Evolutionary conservation across 2,113 vertebrate genomes (phyloP).

Genomic region (Lophura nycthemera): DNA sequence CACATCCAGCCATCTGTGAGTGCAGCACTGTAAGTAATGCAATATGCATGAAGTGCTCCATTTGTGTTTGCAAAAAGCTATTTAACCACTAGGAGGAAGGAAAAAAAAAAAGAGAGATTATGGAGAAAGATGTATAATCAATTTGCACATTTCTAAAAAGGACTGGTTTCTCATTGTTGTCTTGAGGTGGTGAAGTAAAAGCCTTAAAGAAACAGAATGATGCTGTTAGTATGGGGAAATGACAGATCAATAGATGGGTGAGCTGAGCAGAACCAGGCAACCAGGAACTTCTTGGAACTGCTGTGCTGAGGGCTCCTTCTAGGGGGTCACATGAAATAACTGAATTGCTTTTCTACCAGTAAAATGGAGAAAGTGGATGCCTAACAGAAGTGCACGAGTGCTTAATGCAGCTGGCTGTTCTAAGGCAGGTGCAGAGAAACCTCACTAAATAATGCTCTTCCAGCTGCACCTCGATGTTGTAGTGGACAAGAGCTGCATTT

Average conservation of each 20-base stretch:
- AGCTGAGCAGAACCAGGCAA: not conserved
- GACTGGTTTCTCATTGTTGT: not conserved
- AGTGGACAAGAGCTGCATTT: not conserved
- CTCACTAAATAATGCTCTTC: not conserved
- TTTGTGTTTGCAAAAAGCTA: constrained; percentile 26
- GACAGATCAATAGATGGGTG: not conserved
- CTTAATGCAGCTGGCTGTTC: not conserved
- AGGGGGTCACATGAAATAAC: not conserved
- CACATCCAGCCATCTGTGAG: not conserved
- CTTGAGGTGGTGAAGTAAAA: constrained; percentile 20
- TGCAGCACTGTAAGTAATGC: not conserved
- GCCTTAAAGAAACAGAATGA: not conserved
- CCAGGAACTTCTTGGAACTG: not conserved
- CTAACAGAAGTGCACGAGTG: not conserved
- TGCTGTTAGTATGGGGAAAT: not conserved
- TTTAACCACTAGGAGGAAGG: not conserved
- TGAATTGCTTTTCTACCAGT: not conserved
- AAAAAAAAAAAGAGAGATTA: not conserved
- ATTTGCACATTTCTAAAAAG: constrained; percentile 2
- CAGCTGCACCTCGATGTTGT: fast-evolving
- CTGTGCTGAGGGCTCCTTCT: not conserved
- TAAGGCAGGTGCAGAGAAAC: not conserved
- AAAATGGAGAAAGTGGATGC: not conserved
- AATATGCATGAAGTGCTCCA: constrained; percentile 39
- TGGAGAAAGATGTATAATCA: not conserved